Evolutionary conservation across 2,797 vertebrate species (phyloP), one percentile per base, ranked within the genome.

Genomic region (Carcharodon carcharias): DNA sequence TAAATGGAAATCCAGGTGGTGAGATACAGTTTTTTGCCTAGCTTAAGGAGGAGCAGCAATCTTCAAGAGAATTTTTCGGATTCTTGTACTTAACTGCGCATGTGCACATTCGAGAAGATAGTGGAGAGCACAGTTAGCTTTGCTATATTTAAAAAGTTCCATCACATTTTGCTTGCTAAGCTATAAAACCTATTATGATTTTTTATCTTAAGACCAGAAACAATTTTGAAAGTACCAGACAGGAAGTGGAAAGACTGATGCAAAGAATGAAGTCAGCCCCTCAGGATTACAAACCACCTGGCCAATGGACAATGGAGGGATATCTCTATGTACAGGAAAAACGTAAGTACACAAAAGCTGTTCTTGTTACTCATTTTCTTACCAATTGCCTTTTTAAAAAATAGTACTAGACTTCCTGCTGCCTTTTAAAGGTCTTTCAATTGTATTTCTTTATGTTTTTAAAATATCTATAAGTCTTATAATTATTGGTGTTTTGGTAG

Each of bases 171-270:
- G 31, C 73, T 35, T 95, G n/a, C 3, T 16, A 56, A 54, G 0
- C 16, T 28, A 77, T 58, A 1, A 95, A 58, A n/a, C 14, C 7
- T 92, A 91, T 94, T 94, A 54, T 93, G 91, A 94, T 96, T 96
- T 97, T 97, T 97, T 54, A 96, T 96, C 96, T 96, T 12, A 97
- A 99, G 99, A 99, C 99, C 45, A 98, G 99, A 61, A 99, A 99
- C 98, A 99, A 99, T 97, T 99, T 99, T 97, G 99, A 99, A 98
- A 99, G 99, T 97, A 99, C 99, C 0, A 98, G 99, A 26, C 99
- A 98, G 96, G 99, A 99, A 97, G 99, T 99, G 61, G 99, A 99
- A 97, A 98, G 98, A 96, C 97, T 99, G 96, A 99, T 99, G 99
- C 99, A 98, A 96, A 99, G 99, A 97, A 99, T 99, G 98, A 98